Conservation (phyloP, 2,113 vertebrate genomes). For the Anseranas semipalmata region DNA sequence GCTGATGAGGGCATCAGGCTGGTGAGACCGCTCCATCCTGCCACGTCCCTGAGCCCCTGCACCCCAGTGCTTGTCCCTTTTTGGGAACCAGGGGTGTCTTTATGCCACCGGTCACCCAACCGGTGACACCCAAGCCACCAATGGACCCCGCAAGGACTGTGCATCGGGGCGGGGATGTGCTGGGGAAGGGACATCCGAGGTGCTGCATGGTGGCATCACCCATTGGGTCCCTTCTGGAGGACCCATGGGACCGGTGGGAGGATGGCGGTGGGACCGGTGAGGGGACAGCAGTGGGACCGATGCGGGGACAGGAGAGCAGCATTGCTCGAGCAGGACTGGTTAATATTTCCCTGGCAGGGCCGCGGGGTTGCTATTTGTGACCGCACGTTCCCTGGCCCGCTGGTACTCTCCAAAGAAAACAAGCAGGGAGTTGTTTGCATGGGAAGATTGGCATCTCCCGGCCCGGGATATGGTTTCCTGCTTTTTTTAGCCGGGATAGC, state of each 20-base stretch:
- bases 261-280: background rate
- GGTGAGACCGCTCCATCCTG: background rate
- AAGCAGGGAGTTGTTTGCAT: slow-evolving; percentile 69
- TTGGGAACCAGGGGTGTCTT: background rate
- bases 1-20: background rate
- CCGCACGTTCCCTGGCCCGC: slow-evolving; percentile 5
- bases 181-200: background rate
- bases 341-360: slow-evolving; percentile 3
- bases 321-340: background rate
- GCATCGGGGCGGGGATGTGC: background rate
- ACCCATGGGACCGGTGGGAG: background rate
- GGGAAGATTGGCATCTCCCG: slow-evolving; percentile 70
- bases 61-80: background rate
- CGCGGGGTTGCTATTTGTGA: slow-evolving; percentile 42
- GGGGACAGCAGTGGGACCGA: background rate
- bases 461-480: slow-evolving; percentile 67
- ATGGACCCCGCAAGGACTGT: background rate
- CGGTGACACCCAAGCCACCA: background rate
- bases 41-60: accelerated
- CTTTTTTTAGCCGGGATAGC: slow-evolving; percentile 64
- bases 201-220: background rate
- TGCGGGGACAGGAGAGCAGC: background rate
- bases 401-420: slow-evolving; percentile 64
- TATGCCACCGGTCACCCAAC: background rate
- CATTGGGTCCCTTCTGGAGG: background rate